Base-by-base conservation (phyloP, 2,113 vertebrate species). In the Periophthalmus modestus region DNA sequence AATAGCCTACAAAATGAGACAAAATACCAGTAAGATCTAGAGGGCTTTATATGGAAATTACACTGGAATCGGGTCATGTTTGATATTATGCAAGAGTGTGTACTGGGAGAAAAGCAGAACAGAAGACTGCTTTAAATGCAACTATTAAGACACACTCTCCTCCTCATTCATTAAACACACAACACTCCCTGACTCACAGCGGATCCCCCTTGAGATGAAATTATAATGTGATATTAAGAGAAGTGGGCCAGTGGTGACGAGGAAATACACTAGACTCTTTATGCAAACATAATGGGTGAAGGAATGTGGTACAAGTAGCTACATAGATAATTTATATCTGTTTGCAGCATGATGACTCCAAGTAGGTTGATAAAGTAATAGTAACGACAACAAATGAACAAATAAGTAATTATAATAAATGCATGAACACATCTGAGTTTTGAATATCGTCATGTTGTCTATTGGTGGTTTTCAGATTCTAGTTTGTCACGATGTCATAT, bases 211-310 rank as follows among this genome's bases (percentile, higher is more conserved):
- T 66, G 74, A 90, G 89, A 89, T 78, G 73, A 88, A 90, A 90
- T 91, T 92, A 84, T 89, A 88, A 92, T 92, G 89, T 86, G 89
- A 88, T 89, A 91, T 90, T 90, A 90, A 85, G 80, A 85, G 82
- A 88, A 90, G 62, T 88, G 79, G 85, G 87, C 88, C 85, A 81
- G 85, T 71, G 66, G 78, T 75, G 68, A 65, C 84, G 87, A 78
- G 74, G 79, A 81, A 68, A 75, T 78, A 21, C 57, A 77, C 50
- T 75, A 82, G 74, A 36, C 43, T 77, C 57, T 1, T 21, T 57
- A 36, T 79, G 84, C 75, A 80, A 83, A 89, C 82, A 81, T 7
- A 33, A 66, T 19, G 54, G 0, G 6, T 71, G 58, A 62, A 21
- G 55, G 66, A 75, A 66, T 46, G 76, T 39, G 33, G 70, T 68